A percentile compares a stretch with the other conserved stretches of the same genome.
These are phyloP conservation scores for Ceratotherium simum DNA, from an alignment of 2,113 vertebrate species.

Conservation along the genomic window DNA sequence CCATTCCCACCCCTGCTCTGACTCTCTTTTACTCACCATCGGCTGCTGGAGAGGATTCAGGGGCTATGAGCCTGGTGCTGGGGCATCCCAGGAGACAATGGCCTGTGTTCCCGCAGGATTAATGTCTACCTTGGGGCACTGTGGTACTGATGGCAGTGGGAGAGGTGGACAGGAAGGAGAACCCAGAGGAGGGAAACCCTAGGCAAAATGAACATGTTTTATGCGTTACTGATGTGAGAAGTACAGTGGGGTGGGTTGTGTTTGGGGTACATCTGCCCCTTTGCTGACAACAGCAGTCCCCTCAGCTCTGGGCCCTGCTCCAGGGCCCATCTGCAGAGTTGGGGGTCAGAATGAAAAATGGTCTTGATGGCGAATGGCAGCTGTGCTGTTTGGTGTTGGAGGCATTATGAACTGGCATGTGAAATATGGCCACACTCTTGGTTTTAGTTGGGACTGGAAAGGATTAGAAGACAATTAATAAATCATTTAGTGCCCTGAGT, in stretches of 20 bases:
- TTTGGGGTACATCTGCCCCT: neutral
- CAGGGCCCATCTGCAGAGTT: neutral
- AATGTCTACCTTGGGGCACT: too few relatives aligned
- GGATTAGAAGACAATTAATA: constrained; percentile 79
- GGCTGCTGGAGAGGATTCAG: neutral
- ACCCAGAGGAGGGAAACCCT: neutral
- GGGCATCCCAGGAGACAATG: neutral
- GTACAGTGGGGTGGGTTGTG: neutral
- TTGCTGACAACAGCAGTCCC: neutral
- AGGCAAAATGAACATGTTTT: neutral
- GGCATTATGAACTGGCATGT: neutral
- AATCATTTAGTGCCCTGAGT: constrained; percentile 80
- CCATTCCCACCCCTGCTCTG: neutral
- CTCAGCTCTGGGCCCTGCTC: neutral
- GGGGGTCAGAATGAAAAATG: neutral
- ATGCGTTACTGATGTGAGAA: neutral
- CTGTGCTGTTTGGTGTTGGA: neutral
- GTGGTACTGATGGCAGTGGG: neutral
- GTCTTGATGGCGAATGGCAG: neutral
- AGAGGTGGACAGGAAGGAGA: neutral
- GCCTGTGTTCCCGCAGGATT: neutral
- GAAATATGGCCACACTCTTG: constrained; percentile 45
- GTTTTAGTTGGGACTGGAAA: constrained; percentile 66
- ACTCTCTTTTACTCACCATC: constrained; percentile 5
- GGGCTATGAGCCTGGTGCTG: neutral